phyloP scores from a whole-genome alignment of 2,113 vertebrate genomes.

The Ceyx melanurus region DNA sequence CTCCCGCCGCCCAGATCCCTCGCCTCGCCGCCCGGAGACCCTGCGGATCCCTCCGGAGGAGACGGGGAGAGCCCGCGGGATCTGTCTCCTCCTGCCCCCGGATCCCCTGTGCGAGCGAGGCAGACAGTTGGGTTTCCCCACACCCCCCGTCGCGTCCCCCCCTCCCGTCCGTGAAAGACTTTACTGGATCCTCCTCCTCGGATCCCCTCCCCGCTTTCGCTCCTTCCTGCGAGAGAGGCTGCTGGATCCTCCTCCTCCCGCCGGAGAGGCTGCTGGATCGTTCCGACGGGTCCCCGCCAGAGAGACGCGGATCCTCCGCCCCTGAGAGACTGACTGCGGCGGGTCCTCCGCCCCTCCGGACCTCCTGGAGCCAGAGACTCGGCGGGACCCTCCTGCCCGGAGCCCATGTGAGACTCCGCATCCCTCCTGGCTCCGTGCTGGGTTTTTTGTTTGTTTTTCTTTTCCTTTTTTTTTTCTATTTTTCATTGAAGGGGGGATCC shows the following conservation, averaged over 20 bases:
- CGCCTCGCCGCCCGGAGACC: not conserved
- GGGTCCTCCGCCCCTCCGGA: not conserved
- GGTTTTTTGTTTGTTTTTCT: not conserved
- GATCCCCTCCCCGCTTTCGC: constrained; percentile 42
- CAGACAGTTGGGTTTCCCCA: not conserved
- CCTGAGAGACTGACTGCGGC: constrained; percentile 11
- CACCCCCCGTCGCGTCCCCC: not conserved
- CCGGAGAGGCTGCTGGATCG: not conserved
- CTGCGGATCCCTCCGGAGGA: not conserved
- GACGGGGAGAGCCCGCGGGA: not conserved
- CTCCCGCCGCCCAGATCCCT: not conserved
- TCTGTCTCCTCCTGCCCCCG: not conserved
- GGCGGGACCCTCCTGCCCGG: constrained; percentile 20
- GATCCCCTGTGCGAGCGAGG: not conserved
- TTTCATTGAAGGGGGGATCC: not conserved
- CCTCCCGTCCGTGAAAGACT: constrained; percentile 1
- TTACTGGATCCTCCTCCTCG: constrained; percentile 46
- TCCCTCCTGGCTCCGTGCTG: not conserved
- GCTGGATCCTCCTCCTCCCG: constrained; percentile 49
- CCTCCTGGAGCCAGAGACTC: not conserved
- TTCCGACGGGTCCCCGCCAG: not conserved
- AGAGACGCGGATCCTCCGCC: constrained; percentile 35
- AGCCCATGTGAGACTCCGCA: constrained; percentile 44
- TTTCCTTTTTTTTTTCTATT: too few species aligned
- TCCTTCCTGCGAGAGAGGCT: constrained; percentile 42